phyloP scores from a whole-genome alignment of 2,888 invertebrate species.

The Odontocerum albicorne region DNA sequence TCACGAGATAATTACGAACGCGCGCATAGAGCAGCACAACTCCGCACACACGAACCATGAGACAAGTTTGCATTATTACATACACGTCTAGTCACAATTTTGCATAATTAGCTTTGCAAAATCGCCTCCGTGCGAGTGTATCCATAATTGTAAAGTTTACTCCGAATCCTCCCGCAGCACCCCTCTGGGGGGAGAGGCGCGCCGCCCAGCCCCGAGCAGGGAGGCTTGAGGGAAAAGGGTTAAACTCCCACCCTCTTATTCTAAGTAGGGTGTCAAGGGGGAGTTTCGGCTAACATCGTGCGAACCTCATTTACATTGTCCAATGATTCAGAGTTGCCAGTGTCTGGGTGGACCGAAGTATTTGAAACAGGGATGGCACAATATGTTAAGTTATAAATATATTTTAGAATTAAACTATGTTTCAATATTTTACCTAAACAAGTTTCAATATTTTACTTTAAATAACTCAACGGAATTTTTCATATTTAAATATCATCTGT shows the following conservation, averaged over 20 bases:
- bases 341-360: slow-evolving; percentile 28
- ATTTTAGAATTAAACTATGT: neutral
- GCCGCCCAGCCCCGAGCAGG: neutral
- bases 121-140: slow-evolving; percentile 34
- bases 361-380: neutral
- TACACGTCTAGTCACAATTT: slow-evolving; percentile 24
- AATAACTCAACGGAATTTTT: too few species aligned
- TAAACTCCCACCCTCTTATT: slow-evolving; percentile 11
- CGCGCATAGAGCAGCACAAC: too few species aligned
- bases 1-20: too few species aligned
- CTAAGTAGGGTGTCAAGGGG: slow-evolving; percentile 23
- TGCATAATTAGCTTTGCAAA: slow-evolving; percentile 36
- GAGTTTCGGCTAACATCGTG: slow-evolving; percentile 50
- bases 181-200: neutral
- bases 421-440: neutral
- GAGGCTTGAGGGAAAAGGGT: slow-evolving; percentile 8
- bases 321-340: slow-evolving; percentile 56
- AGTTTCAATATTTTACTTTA: neutral
- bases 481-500: too few species aligned
- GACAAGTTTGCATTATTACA: slow-evolving; percentile 17
- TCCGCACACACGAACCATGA: too few species aligned
- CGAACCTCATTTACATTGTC: slow-evolving; percentile 63
- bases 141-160: slow-evolving; percentile 37
- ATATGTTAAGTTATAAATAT: neutral
- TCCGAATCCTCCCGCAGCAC: slow-evolving; percentile 22